Base-by-base conservation (phyloP, 2,888 invertebrate species). In the Callyntrura sp. region DNA sequence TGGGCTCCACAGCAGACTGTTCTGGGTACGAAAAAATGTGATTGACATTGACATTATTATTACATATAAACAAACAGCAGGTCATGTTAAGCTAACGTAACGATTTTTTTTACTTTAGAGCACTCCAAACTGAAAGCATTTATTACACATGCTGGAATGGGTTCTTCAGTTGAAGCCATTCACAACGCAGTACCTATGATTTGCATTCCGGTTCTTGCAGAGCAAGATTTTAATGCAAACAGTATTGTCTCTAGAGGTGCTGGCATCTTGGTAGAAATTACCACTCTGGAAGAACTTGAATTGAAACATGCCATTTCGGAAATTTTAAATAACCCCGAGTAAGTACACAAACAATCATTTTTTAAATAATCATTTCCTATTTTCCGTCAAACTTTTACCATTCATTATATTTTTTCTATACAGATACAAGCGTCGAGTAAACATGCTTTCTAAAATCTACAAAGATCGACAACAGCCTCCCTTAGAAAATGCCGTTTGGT, bases 171-270 rank as follows among this genome's bases (percentile, higher is more conserved):
- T 45, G 93, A 93, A 90, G 92, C 92, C 0, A 81, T 92, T 35
- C 86, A 85, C 23, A 48, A 68, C 62, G 76, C 76, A 0, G 92
- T 93, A 0, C 93, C 92, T 1, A 1, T 91, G 12, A 90, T 92
- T 9, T 68, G 57, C n/a, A 14, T 92, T 23, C 92, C 92, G 0
- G 25, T 92, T 6, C 89, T 93, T 68, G 93, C 91, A 0, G 93
- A 93, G 45, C 93, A 93, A 81, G 92, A 92, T 83, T 85, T 90
- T 11, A 93, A 93, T 73, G 91, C 91, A 0, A 76, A 91, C 12
- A 20, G 55, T n/a, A 11, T 92, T n/a, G 88, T 51, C 1, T 28
- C 28, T 0, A 28, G 78, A 17, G 88, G 81, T 4, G 78, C 86
- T 12, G 93, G 92, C 45, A 91, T 93, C 23, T 70, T 60, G 57